phyloP scores from a whole-genome alignment of 2,113 vertebrate genomes.

The Danionella cerebrum region DNA sequence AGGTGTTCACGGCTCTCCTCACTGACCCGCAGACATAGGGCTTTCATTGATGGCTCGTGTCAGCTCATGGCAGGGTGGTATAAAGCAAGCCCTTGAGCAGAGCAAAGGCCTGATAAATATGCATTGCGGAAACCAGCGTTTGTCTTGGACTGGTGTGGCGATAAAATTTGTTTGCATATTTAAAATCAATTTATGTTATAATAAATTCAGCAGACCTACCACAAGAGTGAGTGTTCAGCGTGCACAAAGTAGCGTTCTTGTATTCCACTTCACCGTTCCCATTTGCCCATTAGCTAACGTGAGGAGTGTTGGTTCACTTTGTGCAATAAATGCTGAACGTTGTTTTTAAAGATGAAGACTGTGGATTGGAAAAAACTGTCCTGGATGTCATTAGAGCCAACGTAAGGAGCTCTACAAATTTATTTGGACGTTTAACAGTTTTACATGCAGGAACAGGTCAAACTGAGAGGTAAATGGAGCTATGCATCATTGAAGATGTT shows the following conservation, averaged over 20 bases:
- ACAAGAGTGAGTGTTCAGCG: constrained; percentile 57
- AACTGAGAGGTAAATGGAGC: constrained; percentile 11
- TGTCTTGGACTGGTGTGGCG: constrained; percentile 56
- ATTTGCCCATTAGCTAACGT: constrained; percentile 25
- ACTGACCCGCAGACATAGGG: constrained; percentile 54
- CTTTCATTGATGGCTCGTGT: constrained; percentile 54
- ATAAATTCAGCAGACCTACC: constrained; percentile 65
- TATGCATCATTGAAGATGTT: neutral
- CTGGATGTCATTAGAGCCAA: constrained; percentile 22
- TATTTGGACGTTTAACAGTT: constrained; percentile 25
- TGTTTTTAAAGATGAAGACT: constrained; percentile 43
- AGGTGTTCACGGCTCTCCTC: constrained; percentile 47
- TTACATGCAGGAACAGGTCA: constrained; percentile 21
- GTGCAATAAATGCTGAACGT: constrained; percentile 39
- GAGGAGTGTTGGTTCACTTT: constrained; percentile 33
- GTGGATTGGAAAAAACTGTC: constrained; percentile 44
- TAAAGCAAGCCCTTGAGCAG: constrained; percentile 60
- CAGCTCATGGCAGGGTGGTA: constrained; percentile 54
- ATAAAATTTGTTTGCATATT: constrained; percentile 58
- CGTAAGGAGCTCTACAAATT: constrained; percentile 15
- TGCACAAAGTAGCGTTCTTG: constrained; percentile 42
- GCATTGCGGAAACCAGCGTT: constrained; percentile 49
- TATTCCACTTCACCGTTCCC: constrained; percentile 28
- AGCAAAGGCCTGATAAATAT: constrained; percentile 54
- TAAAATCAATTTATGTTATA: constrained; percentile 66